These are phyloP conservation scores for Pheosia gnoma DNA, from an alignment of 2,888 invertebrate species.

Conservation along the genomic window DNA sequence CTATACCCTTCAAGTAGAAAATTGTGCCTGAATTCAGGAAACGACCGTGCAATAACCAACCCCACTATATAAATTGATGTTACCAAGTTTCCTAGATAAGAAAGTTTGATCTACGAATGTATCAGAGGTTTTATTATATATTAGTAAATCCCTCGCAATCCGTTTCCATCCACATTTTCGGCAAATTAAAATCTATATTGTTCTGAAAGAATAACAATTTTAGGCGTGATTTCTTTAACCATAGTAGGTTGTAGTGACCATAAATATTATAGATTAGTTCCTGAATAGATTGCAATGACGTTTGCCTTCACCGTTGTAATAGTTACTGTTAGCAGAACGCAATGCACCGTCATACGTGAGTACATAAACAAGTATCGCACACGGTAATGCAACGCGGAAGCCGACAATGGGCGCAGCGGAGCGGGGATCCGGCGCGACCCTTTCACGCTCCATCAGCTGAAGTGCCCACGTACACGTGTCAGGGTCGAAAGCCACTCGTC, in stretches of 20 bases:
- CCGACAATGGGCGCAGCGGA: slow-evolving; percentile 72
- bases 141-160: slow-evolving; percentile 11
- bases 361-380: slow-evolving; percentile 8
- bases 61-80: slow-evolving; percentile 15
- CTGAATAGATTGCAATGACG: slow-evolving; percentile 12
- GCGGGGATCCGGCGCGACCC: slow-evolving; percentile 72
- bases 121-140: no score
- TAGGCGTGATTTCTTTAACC: slow-evolving; percentile 1
- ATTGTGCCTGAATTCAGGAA: background rate
- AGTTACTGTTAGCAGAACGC: background rate
- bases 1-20: background rate
- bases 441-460: slow-evolving; percentile 75
- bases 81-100: slow-evolving; percentile 14
- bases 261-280: slow-evolving; percentile 11
- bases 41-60: background rate
- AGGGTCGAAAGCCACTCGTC: slow-evolving; percentile 38
- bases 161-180: slow-evolving; percentile 8
- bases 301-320: slow-evolving; percentile 7
- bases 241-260: background rate
- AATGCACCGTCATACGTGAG: slow-evolving; percentile 9
- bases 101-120: slow-evolving; percentile 11
- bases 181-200: slow-evolving; percentile 5
- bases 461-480: slow-evolving; percentile 43
- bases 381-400: slow-evolving; percentile 66
- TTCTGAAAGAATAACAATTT: background rate